Evolutionary conservation across 2,113 vertebrate species (phyloP).

Genomic region (Aphelocoma coerulescens): DNA sequence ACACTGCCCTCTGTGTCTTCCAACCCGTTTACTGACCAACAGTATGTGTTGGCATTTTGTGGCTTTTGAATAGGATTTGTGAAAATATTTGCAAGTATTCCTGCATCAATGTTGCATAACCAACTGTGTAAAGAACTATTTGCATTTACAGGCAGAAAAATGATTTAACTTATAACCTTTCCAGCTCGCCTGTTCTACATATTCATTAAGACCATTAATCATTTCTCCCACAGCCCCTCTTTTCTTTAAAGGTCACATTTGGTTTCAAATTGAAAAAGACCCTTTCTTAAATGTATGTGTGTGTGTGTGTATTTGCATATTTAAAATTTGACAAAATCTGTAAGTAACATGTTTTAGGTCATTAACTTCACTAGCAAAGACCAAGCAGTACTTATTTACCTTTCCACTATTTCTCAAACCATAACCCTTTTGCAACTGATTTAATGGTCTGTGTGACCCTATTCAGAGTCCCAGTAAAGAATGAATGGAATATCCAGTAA

Average conservation of each 20-base stretch:
- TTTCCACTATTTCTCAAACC: background rate
- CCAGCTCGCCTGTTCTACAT: constrained; percentile 18
- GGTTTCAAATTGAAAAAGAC: background rate
- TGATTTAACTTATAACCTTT: constrained; percentile 39
- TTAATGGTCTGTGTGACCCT: background rate
- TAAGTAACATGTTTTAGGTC: background rate
- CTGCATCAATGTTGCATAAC: background rate
- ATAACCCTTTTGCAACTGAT: background rate
- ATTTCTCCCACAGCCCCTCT: background rate
- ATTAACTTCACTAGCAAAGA: background rate
- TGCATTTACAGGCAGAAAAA: constrained; percentile 42
- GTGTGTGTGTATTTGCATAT: background rate
- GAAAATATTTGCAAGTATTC: constrained; percentile 59
- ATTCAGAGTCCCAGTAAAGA: background rate
- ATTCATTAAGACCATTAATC: constrained; percentile 52
- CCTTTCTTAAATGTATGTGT: background rate
- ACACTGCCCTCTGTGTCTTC: constrained; percentile 35
- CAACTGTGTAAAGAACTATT: background rate
- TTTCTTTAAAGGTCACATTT: constrained; percentile 19
- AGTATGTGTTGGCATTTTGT: background rate
- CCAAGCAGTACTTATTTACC: background rate
- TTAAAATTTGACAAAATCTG: background rate
- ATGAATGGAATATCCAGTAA: background rate
- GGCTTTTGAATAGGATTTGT: constrained; percentile 8
- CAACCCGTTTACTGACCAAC: background rate